Base-by-base conservation (phyloP, 2,113 vertebrate genomes). In the Dasypus novemcinctus region DNA sequence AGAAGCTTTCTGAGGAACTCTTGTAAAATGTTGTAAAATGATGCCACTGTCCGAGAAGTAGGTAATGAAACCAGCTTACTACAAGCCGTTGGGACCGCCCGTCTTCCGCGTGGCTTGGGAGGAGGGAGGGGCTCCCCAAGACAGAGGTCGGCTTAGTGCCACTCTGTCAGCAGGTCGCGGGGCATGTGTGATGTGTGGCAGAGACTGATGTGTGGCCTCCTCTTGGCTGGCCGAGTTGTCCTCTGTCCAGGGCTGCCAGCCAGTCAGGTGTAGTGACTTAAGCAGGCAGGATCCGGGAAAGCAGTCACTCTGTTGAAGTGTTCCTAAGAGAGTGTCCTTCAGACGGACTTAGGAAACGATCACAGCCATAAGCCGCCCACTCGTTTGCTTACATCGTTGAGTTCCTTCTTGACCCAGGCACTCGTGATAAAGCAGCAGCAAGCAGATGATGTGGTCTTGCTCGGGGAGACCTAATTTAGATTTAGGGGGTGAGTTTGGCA, bases 71-170 rank as follows among this genome's bases (percentile, higher is more conserved):
- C 71, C 57, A 41, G 43, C 15, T 21, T 1, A 8, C 14, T 23
- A 25, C 2, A 41, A 59, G 68, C 38, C 1, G 0, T 7, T 13
- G 6, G 6, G 18, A 11, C 12, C 8, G 18, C 31, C 18, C 41
- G 18, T 66, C 69, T 36, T 4, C 14, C 31, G 38, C 43, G n/a
- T 41, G 29, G n/a, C 49, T 31, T 59, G 54, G 15, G 54, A 1
- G 83, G 38, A 20, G 14, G 46, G 14, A 25, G 52, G 1, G 12
- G 43, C 63, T 36, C 80, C 29, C 10, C 1, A 3, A 9, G 72
- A 9, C 3, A 12, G 64, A 25, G 0, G 27, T 69, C 25, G 46
- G 69, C 5, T 20, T 0, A 2, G n/a, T 74, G 17, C 83, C 10
- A 5, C 25, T 7, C 8, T 5, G 11, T 21, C 10, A 6, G 31